Conservation (phyloP, 1,140 invertebrate species). For the Caenorhabditis elegans region DNA sequence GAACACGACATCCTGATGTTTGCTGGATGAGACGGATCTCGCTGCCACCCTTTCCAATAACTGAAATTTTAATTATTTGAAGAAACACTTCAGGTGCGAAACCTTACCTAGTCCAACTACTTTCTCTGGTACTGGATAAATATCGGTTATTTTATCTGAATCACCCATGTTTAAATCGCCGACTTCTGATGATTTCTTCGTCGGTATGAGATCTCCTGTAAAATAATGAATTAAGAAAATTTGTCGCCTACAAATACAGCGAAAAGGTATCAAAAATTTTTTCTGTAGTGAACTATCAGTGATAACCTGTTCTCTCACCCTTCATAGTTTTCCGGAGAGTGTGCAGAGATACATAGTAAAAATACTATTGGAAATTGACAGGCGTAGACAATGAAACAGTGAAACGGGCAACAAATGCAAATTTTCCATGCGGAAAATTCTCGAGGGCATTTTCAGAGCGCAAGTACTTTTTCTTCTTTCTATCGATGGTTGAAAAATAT, state of each 20-base stretch:
- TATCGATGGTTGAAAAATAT: neutral
- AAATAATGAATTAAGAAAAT: too few species aligned
- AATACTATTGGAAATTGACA: neutral
- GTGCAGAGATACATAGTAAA: neutral
- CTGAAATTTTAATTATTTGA: neutral
- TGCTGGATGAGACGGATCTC: slow-evolving; percentile 90
- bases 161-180: slow-evolving; percentile 21
- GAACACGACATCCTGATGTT: slow-evolving; percentile 94
- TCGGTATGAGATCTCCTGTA: slow-evolving; percentile 4
- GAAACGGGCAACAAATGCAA: neutral
- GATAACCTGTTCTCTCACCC: neutral
- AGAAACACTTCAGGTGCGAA: neutral
- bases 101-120: neutral
- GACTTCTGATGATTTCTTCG: neutral
- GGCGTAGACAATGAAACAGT: neutral
- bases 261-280: neutral
- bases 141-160: neutral
- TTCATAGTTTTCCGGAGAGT: neutral
- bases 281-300: neutral
- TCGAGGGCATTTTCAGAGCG: neutral
- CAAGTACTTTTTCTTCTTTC: neutral
- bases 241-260: too few species aligned
- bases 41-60: slow-evolving; percentile 76
- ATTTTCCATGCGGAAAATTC: neutral
- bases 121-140: slow-evolving; percentile 1